These are phyloP conservation scores for Rhingia campestris DNA, from an alignment of 2,888 invertebrate species.

Conservation along the genomic window DNA sequence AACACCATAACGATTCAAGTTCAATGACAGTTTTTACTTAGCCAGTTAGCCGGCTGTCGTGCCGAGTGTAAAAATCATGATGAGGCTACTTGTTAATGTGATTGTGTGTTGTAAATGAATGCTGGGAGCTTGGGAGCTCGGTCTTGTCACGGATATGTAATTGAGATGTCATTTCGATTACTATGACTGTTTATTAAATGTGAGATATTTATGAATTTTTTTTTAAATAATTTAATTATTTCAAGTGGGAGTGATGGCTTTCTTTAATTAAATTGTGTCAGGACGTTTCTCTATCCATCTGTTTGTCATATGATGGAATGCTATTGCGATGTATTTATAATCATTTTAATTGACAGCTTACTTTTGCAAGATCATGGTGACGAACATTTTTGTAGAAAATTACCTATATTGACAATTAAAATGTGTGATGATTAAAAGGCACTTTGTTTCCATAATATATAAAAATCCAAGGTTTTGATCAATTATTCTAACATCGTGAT, in stretches of 20 bases:
- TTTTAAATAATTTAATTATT: not conserved
- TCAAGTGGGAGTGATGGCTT: not conserved
- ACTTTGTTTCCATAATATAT: no score
- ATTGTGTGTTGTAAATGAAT: conserved; percentile 2
- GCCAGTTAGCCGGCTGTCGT: conserved; percentile 17
- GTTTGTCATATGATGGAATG: no score
- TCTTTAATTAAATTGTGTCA: no score
- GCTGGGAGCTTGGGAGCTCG: conserved; percentile 27
- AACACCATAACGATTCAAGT: conserved; percentile 49
- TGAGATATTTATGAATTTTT: conserved; percentile 4
- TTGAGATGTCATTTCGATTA: conserved; percentile 39
- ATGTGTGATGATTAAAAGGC: no score
- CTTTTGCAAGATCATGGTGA: no score
- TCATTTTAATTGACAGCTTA: no score
- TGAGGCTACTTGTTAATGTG: conserved; percentile 10
- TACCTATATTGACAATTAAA: no score
- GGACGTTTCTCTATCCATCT: no score
- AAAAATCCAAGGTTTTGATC: no score
- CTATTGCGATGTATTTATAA: no score
- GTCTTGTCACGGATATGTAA: conserved; percentile 47
- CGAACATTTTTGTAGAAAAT: no score
- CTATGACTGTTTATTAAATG: conserved; percentile 14
- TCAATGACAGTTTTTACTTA: conserved; percentile 44
- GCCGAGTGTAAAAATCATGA: conserved; percentile 30
- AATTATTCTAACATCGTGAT: no score